Evolutionary conservation across 1,140 invertebrate species (phyloP), one percentile per base, ranked within the genome.

Genomic region (Camponotus vicinus): DNA sequence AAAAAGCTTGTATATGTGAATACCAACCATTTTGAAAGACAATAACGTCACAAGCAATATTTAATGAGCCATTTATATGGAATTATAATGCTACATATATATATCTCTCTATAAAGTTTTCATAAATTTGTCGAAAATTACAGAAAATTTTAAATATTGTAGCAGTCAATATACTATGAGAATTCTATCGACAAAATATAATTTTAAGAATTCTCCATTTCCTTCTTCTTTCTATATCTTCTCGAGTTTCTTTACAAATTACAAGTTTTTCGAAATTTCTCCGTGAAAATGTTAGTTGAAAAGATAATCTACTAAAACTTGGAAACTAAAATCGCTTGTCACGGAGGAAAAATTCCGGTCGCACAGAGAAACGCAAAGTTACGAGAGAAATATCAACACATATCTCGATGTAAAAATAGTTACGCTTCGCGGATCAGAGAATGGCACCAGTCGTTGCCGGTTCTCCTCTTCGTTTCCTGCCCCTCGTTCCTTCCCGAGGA

Each of bases 391-490:
- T 40, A 66, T 70, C 76, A 82, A 55, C 69, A 67, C 42, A 76
- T 77, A 52, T 45, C 32, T 79, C 77, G 37, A 77, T 90, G 89
- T 90, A 90, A 89, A 90, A 91, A 84, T 88, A 89, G 89, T 77
- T 69, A 76, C 52, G 57, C n/a, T 15, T 34, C 13, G 42, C 63
- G 5, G 21, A 77, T 3, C 11, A 4, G 8, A 77, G 34, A 67
- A 34, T n/a, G 85, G 55, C 79, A 61, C n/a, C 73, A 82, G 67
- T 40, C 55, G 55, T 45, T 40, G 79, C 61, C 42, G 21, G 13
- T 83, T 49, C 67, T 73, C 69, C n/a, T 82, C 79, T 82, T 49
- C 52, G 18, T 84, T 84, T 57, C 6, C 42, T 34, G 13, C 42
- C 67, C 27, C 27, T 27, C 45, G 3, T 86, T 59, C 42, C 55